Evolutionary conservation across 2,113 vertebrate species (phyloP).

Genomic region (Caretta caretta): DNA sequence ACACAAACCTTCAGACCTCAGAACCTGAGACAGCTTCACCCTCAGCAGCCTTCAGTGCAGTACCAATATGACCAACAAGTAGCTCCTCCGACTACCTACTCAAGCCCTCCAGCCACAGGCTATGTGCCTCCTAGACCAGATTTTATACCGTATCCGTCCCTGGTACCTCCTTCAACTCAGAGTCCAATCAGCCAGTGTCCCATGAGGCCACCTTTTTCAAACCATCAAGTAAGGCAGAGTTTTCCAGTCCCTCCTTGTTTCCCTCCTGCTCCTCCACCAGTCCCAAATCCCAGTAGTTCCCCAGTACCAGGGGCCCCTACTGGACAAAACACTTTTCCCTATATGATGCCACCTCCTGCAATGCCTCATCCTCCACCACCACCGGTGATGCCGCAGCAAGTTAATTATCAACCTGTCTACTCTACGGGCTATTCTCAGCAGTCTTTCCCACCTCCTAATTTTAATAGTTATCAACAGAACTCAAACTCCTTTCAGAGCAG

Average conservation of each 20-base stretch:
- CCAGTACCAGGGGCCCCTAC: conserved; percentile 74
- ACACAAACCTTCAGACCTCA: conserved; percentile 85
- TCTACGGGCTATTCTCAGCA: conserved; percentile 88
- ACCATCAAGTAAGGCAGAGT: conserved; percentile 85
- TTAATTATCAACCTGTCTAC: conserved; percentile 89
- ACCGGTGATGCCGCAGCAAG: conserved; percentile 85
- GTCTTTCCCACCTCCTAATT: conserved; percentile 84
- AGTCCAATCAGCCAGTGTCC: conserved; percentile 86
- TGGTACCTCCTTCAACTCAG: conserved; percentile 81
- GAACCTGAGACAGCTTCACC: conserved; percentile 85
- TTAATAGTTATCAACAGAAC: conserved; percentile 83
- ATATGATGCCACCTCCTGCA: conserved; percentile 88
- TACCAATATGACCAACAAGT: conserved; percentile 90
- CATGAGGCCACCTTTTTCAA: conserved; percentile 85
- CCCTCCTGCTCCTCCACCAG: conserved; percentile 86
- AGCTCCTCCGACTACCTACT: conserved; percentile 81
- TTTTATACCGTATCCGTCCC: conserved; percentile 91
- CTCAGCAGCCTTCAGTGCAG: conserved; percentile 83
- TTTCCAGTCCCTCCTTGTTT: conserved; percentile 91
- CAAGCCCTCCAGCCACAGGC: conserved; percentile 76
- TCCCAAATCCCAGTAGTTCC: conserved; percentile 81
- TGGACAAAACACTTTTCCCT: conserved; percentile 87
- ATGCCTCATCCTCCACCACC: conserved; percentile 83
- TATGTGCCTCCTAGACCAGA: conserved; percentile 89
- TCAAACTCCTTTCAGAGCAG: conserved; percentile 79